Base-by-base conservation (phyloP, 1,140 invertebrate species). In the Drosophila ironensis region DNA sequence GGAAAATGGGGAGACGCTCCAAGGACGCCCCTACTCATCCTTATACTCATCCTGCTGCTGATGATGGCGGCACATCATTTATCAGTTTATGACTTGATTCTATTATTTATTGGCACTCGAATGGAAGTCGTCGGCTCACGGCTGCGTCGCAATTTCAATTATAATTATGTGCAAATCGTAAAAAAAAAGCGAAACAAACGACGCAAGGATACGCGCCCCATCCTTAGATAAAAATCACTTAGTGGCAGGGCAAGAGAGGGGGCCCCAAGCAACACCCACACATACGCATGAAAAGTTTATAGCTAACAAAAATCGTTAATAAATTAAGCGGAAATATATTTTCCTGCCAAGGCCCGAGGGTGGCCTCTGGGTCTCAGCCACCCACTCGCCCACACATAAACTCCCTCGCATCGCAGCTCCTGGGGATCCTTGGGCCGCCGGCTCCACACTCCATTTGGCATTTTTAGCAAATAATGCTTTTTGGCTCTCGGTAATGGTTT, bases 121-220 rank as follows among this genome's bases (percentile, higher is more conserved):
- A 82, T 54, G 46, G 42, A 46, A 47, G 46, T 52, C 46, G 35
- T 37, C 48, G 63, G 28, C 50, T 64, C 53, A 38, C 59, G 56
- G 73, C 72, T 48, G 60, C 73, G 50, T 56, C 73, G 77, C 77
- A 87, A 88, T 88, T 88, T 88, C 87, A 88, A 88, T 88, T 88
- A 88, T 88, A 88, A 88, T 88, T 88, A 87, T 88, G 86, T 87
- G 80, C 61, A 88, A 88, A 88, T 86, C 76, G 87, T 88, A 88
- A 88, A 88, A 87, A 72, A 81, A 80, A 72, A 53, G 3, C 17
- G 12, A 14, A 12, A 41, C 19, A 41, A 28, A 37, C 16, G 22
- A 46, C 48, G 38, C 33, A 17, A 37, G 27, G 19, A 46, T 48
- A 17, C 11, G 33, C 33, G 35, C 27, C 37, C 50, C 57, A 30